A percentile compares a stretch with the other conserved stretches of the same genome.
These are phyloP conservation scores for Nephrotoma appendiculata DNA, from an alignment of 2,888 invertebrate species.

Conservation along the genomic window DNA sequence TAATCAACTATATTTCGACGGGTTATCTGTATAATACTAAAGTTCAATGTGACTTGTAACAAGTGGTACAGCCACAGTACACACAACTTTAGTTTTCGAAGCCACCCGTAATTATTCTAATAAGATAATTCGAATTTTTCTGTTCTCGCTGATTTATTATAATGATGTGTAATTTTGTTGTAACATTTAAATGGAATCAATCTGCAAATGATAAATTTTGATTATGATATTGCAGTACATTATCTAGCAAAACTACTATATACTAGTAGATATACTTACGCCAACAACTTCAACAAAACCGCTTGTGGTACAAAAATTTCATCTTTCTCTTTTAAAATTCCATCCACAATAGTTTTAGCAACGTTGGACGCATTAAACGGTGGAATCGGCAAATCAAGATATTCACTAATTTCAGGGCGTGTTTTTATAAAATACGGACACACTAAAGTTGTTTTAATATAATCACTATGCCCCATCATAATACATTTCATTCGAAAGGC, in stretches of 20 bases:
- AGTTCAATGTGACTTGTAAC: too few relatives aligned
- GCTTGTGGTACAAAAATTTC: neutral
- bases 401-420: neutral
- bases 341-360: neutral
- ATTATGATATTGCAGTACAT: neutral
- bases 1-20: too few relatives aligned
- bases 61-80: too few relatives aligned
- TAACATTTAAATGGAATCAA: neutral
- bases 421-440: slow-evolving; percentile 8
- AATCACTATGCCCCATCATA: neutral
- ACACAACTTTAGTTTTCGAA: too few relatives aligned
- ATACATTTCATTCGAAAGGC: neutral
- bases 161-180: neutral
- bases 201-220: neutral
- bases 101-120: too few relatives aligned
- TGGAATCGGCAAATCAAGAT: neutral
- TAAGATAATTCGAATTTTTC: neutral
- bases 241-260: neutral
- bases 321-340: slow-evolving; percentile 1
- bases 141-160: neutral
- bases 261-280: neutral
- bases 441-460: slow-evolving; percentile 9
- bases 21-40: too few relatives aligned
- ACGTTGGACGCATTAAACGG: neutral
- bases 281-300: neutral